Evolutionary conservation across 2,113 vertebrate genomes (phyloP).

Genomic region (Neomonachus schauinslandi): DNA sequence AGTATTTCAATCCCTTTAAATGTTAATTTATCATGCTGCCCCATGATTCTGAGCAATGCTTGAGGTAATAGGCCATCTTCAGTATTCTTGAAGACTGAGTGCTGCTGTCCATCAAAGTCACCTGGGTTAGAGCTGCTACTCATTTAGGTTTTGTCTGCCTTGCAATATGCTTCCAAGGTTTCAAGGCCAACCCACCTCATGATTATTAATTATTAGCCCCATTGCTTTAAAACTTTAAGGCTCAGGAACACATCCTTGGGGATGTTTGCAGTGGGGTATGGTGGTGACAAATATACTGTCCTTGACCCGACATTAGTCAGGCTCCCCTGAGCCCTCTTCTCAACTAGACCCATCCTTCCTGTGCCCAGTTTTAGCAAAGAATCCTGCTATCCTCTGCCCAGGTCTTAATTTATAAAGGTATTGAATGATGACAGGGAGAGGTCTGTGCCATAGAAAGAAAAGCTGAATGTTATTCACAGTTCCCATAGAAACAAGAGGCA

Average conservation of each 20-base stretch:
- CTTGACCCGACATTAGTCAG: neutral
- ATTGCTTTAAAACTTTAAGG: neutral
- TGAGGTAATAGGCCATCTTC: too few relatives aligned
- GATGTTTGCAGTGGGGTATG: accelerated
- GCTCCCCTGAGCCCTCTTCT: too few relatives aligned
- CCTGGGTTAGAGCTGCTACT: neutral
- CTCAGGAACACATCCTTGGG: neutral
- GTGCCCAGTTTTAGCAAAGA: neutral
- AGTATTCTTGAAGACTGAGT: neutral
- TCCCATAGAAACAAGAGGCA: neutral
- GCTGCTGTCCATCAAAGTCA: neutral
- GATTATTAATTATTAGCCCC: neutral
- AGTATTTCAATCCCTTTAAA: neutral
- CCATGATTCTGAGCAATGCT: neutral
- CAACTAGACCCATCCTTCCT: neutral
- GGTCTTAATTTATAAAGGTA: neutral
- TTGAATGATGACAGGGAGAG: neutral
- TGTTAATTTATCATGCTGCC: too few relatives aligned
- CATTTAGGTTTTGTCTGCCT: neutral
- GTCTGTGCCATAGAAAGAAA: neutral
- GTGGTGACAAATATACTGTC: neutral
- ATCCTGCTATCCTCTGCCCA: neutral
- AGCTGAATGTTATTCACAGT: neutral
- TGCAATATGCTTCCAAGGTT: neutral
- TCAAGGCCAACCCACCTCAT: neutral